Evolutionary conservation across 2,888 invertebrate genomes (phyloP), one percentile per base, ranked within the genome.

Genomic region (Apotomis capreana): DNA sequence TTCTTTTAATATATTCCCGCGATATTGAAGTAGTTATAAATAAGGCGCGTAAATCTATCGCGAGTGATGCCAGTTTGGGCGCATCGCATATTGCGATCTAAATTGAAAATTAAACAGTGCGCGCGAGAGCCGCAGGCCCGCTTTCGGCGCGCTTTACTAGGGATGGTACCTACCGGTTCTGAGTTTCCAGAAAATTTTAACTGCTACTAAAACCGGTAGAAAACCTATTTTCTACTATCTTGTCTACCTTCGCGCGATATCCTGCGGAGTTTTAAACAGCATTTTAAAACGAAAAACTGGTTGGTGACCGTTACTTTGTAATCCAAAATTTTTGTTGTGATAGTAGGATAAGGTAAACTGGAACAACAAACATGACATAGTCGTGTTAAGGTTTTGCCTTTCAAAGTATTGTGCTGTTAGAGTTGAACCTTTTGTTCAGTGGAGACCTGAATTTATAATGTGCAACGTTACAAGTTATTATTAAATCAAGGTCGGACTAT

Each of bases 1-100:
- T 89, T 87, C 87, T 88, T 90, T 89, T 90, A 91, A 91, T 90
- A 90, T 90, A 90, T 90, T 87, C 89, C 80, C 77, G 79, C 79
- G 80, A 82, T 83, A 78, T 78, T 80, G 80, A 78, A 80, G 82
- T 79, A 81, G 75, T 76, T 77, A 77, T 76, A 77, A 77, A 77
- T 75, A 78, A 77, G 77, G 76, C 76, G 76, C 89, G 92, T 93
- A 92, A 92, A 93, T 92, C 92, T 92, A 92, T 91, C 88, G 81
- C 79, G 86, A 87, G 88, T 90, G 90, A 89, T 89, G 91, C 88
- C 83, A 87, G 89, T 91, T 92, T 91, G 91, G 92, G 92, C 86
- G 84, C 89, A 94, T 94, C 94, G 90, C 91, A 93, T 93, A 94
- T 94, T 94, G 90, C 93, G 89, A 94, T 94, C 94, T 94, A 91